Percentiles rank a stretch among this genome's conserved stretches.
These are phyloP conservation scores for Diabrotica virgifera DNA, from an alignment of 1,140 invertebrate species.

Conservation along the genomic window DNA sequence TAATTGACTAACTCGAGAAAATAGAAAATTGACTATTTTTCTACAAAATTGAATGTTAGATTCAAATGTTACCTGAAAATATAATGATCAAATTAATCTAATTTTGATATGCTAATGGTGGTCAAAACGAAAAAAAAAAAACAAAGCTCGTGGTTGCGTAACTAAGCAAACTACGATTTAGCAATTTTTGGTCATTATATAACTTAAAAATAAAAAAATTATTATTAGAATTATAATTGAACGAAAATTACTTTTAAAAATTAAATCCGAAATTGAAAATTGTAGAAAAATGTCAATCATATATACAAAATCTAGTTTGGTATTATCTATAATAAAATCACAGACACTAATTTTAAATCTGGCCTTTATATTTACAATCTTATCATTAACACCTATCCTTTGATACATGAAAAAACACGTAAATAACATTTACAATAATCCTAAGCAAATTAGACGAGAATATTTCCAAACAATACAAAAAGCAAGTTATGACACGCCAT, in stretches of 20 bases:
- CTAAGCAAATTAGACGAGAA: background rate
- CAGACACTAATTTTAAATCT: constrained; percentile 44
- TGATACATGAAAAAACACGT: constrained; percentile 3
- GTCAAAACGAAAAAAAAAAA: too few relatives aligned
- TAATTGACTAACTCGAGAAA: constrained; percentile 40
- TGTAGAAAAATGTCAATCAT: background rate
- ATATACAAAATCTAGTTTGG: constrained; percentile 40
- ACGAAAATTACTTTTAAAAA: too few relatives aligned
- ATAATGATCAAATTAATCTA: too few relatives aligned
- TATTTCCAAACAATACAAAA: background rate
- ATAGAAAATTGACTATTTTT: constrained; percentile 33
- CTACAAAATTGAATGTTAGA: constrained; percentile 10
- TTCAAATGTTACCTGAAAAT: too few relatives aligned
- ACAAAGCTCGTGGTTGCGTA: too few relatives aligned
- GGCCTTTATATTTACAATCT: constrained; percentile 40
- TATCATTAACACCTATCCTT: background rate
- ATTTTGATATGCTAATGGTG: too few relatives aligned
- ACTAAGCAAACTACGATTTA: too few relatives aligned
- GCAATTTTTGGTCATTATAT: too few relatives aligned
- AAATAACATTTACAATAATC: constrained; percentile 3
- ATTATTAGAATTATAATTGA: too few relatives aligned
- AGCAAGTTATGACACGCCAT: constrained; percentile 10
- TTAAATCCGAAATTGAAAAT: too few relatives aligned
- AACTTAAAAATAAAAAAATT: too few relatives aligned
- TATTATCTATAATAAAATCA: constrained; percentile 45